Evolutionary conservation across 2,113 vertebrate species (phyloP), one percentile per base, ranked within the genome.

Genomic region (Scomber japonicus): DNA sequence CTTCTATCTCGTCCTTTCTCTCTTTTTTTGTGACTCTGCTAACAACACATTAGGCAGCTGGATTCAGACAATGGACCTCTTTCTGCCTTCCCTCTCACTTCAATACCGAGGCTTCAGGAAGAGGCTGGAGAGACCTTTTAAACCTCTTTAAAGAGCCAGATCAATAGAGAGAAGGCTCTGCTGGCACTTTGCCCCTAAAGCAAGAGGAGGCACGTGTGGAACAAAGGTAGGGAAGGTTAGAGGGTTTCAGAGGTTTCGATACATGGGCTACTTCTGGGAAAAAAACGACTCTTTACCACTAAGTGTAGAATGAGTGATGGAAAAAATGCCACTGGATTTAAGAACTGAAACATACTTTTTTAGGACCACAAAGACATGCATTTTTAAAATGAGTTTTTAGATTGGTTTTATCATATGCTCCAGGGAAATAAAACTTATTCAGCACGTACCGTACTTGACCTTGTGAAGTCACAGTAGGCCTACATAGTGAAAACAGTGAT

Each of bases 91-190:
- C 30, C 49, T 59, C 19, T 31, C 3, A 68, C 16, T 15, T 76
- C 44, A 53, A 17, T 50, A 61, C 56, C 61, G 69, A 44, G 48
- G 27, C 71, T 15, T 40, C 9, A 62, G 49, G 17, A 75, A 66
- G 17, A 78, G 30, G 24, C 56, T 68, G 51, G 0, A 68, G 54
- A 70, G 71, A 56, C 71, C 48, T 76, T 69, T 65, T 51, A 89
- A 49, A 76, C 30, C 7, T 80, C 61, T 78, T 51, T n/a, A 49
- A 57, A 51, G 61, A 56, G 69, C 71, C 17, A n/a, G 63, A 81
- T 83, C 67, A 85, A 80, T 78, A 69, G 17, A 68, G 24, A 55
- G 15, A 53, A 16, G 46, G 57, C 55, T 68, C 30, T 81, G 16
- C 54, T 66, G 62, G 21, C 49, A 64, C 14, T 49, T 50, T 60